A percentile compares a stretch with the other conserved stretches of the same genome.
phyloP scores from a whole-genome alignment of 2,888 invertebrate species.

The Oeneis ivallda region DNA sequence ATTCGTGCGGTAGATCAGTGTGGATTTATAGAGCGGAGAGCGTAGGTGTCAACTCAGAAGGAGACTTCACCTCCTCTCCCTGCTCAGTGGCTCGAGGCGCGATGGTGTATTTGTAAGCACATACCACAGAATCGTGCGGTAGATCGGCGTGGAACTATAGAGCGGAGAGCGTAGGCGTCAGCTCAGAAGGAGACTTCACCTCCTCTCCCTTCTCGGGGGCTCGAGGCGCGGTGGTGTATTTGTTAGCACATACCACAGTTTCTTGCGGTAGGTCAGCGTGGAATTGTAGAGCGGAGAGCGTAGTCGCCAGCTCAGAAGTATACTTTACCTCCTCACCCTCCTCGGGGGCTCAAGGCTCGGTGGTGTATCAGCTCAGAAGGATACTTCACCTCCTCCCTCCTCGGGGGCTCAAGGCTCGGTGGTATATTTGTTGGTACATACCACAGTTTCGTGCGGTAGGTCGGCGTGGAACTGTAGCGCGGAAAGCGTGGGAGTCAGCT shows the following conservation, averaged over 20 bases:
- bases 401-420: too few species aligned
- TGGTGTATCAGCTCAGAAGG: slow-evolving; percentile 15
- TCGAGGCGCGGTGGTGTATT: background rate
- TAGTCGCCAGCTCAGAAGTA: slow-evolving; percentile 84
- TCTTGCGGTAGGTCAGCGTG: slow-evolving; percentile 93
- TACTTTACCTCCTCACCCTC: slow-evolving; percentile 82
- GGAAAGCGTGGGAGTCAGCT: slow-evolving; percentile 87
- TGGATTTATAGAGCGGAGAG: slow-evolving; percentile 93
- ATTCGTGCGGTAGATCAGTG: slow-evolving; percentile 92
- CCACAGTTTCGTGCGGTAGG: slow-evolving; percentile 93
- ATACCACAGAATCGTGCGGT: slow-evolving; percentile 94
- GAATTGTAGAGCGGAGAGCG: slow-evolving; percentile 91
- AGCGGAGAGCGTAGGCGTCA: slow-evolving; percentile 89
- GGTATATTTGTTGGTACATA: slow-evolving; percentile 71
- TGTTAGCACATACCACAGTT: slow-evolving; percentile 86
- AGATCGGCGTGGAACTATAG: slow-evolving; percentile 93
- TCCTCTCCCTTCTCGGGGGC: slow-evolving; percentile 82
- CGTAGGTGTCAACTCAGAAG: slow-evolving; percentile 79
- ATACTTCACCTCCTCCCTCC: too few species aligned
- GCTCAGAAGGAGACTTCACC: slow-evolving; percentile 75
- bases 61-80: too few species aligned
- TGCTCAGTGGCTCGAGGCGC: too few species aligned
- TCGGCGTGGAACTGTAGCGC: slow-evolving; percentile 94
- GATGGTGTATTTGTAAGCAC: too few species aligned
- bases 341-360: slow-evolving; percentile 53